Conservation (phyloP, 2,888 invertebrate genomes). For the Saturnia pavonia region DNA sequence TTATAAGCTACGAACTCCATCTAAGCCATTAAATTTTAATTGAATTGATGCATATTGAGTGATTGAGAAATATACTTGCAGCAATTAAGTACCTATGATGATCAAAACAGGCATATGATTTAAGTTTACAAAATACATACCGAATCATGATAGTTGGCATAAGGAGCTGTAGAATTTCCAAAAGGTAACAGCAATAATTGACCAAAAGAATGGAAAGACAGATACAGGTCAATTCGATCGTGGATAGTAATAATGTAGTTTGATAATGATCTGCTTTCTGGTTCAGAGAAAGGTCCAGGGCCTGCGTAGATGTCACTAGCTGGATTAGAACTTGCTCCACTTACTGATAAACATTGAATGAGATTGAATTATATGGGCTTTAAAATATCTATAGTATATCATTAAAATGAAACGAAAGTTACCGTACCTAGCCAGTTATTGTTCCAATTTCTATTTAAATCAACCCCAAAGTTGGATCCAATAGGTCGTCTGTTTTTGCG, state of each 20-base stretch:
- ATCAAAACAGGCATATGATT: no score
- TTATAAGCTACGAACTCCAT: no score
- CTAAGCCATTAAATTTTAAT: no score
- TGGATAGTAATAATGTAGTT: constrained; percentile 40
- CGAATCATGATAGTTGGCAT: constrained; percentile 53
- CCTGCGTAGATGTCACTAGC: constrained; percentile 78
- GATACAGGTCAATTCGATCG: constrained; percentile 64
- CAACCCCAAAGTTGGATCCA: constrained; percentile 82
- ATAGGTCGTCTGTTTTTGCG: constrained; percentile 79
- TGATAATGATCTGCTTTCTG: constrained; percentile 67
- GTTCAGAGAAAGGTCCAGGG: constrained; percentile 78
- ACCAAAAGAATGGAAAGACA: constrained; percentile 86
- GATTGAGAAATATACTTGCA: no score
- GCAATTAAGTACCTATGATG: no score
- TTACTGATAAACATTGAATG: constrained; percentile 39
- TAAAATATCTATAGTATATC: neutral
- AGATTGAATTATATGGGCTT: neutral
- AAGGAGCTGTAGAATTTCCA: constrained; percentile 50
- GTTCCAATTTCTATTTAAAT: constrained; percentile 82
- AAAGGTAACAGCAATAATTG: constrained; percentile 86
- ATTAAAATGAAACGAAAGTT: neutral
- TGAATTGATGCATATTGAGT: no score
- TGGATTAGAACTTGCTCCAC: constrained; percentile 60
- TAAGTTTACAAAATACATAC: constrained; percentile 35
- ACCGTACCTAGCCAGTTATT: constrained; percentile 81